A percentile compares a stretch with the other conserved stretches of the same genome.
Evolutionary conservation across 2,113 vertebrate species (phyloP).

Genomic region (Lipophrys pholis): DNA sequence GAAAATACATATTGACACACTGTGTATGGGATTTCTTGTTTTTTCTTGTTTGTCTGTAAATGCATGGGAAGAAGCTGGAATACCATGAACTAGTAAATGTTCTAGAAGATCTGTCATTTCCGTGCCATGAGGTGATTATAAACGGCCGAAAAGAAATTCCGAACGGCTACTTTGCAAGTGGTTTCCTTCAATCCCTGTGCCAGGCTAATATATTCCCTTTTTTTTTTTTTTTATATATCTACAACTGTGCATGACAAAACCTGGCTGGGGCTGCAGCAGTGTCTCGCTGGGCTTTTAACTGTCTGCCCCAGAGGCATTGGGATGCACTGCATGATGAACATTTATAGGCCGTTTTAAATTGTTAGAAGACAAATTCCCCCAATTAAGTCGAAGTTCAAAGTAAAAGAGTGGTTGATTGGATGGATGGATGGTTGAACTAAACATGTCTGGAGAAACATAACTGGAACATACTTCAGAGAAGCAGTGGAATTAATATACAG

Average conservation of each 20-base stretch:
- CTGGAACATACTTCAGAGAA: no score
- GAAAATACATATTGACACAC: background rate
- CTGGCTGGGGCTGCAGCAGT: background rate
- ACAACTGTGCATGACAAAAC: background rate
- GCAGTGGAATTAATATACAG: no score
- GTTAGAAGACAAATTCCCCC: no score
- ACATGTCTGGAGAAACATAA: no score
- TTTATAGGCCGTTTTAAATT: background rate
- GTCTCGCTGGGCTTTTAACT: no score
- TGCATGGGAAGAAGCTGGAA: background rate
- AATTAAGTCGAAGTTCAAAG: no score
- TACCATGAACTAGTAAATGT: slow-evolving; percentile 5
- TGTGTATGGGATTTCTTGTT: background rate
- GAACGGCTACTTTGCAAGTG: background rate
- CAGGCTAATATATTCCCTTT: background rate
- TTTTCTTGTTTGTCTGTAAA: background rate
- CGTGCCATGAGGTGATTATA: background rate
- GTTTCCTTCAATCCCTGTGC: background rate
- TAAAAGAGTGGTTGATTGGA: no score
- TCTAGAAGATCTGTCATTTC: slow-evolving; percentile 4
- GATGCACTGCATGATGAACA: background rate
- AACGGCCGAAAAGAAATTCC: background rate
- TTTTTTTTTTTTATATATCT: background rate
- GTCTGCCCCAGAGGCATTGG: background rate
- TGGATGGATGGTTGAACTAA: no score